These are phyloP conservation scores for Scarus forsteni DNA, from an alignment of 2,797 vertebrate genomes.

Conservation along the genomic window DNA sequence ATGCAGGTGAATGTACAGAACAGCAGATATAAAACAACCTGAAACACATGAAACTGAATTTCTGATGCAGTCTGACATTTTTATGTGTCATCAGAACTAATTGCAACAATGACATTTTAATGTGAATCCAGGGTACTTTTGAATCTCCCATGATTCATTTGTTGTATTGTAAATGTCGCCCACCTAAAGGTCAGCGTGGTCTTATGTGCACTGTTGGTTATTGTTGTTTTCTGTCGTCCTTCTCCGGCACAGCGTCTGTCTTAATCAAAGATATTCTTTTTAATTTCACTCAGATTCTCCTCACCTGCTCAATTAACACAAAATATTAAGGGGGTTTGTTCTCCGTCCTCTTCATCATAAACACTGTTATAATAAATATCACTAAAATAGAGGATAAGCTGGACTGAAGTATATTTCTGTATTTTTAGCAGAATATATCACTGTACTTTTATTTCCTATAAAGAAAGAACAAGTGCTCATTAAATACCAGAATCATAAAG, in stretches of 20 bases:
- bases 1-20: no score
- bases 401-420: no score
- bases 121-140: conserved; percentile 3
- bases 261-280: background rate
- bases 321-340: no score
- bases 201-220: background rate
- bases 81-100: conserved; percentile 28
- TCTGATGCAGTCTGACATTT: conserved; percentile 15
- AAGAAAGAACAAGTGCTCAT: no score
- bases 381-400: background rate
- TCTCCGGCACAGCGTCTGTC: background rate
- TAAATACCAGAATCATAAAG: no score
- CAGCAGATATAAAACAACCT: no score
- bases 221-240: background rate
- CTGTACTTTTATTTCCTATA: no score
- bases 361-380: background rate
- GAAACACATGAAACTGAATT: no score
- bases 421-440: no score
- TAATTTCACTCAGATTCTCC: background rate
- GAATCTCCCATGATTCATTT: conserved; percentile 10
- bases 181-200: conserved; percentile 8
- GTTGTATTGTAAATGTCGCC: conserved; percentile 9
- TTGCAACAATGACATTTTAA: conserved; percentile 35
- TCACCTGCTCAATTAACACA: no score
- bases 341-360: background rate